phyloP scores from a whole-genome alignment of 2,888 invertebrate genomes.

The Mylabris sibirica region DNA sequence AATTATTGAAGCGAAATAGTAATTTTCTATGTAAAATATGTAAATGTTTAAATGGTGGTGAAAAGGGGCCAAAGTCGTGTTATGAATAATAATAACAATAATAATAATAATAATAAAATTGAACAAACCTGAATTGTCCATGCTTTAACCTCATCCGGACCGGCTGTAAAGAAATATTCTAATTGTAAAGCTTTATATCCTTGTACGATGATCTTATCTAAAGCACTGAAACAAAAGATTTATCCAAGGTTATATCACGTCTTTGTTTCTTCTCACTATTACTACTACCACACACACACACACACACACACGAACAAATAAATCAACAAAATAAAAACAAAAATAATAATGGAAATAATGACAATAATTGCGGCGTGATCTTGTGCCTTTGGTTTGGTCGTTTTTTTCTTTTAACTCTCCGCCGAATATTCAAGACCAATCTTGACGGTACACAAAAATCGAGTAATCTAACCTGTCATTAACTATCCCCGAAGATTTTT shows the following conservation, averaged over 20 bases:
- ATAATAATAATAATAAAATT: no score
- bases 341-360: constrained; percentile 48
- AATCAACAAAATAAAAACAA: constrained; percentile 32
- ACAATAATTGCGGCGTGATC: constrained; percentile 50
- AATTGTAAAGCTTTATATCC: constrained; percentile 97
- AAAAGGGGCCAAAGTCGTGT: constrained; percentile 6
- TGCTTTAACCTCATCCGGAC: constrained; percentile 98
- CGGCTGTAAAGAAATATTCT: constrained; percentile 98
- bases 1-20: constrained; percentile 4
- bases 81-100: constrained; percentile 37
- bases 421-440: constrained; percentile 23
- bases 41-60: background rate
- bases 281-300: background rate
- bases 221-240: constrained; percentile 69
- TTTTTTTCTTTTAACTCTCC: constrained; percentile 41
- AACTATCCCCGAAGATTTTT: constrained; percentile 51
- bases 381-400: constrained; percentile 35
- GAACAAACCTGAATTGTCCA: constrained; percentile 94
- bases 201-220: constrained; percentile 96
- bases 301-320: constrained; percentile 11
- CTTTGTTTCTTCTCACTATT: background rate
- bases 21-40: constrained; percentile 7
- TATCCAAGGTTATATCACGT: background rate
- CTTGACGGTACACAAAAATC: constrained; percentile 26
- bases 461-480: constrained; percentile 54